Percentiles rank a stretch among this genome's conserved stretches.
These are phyloP conservation scores for Atlantisia rogersi DNA, from an alignment of 2,113 vertebrate genomes.

Conservation along the genomic window DNA sequence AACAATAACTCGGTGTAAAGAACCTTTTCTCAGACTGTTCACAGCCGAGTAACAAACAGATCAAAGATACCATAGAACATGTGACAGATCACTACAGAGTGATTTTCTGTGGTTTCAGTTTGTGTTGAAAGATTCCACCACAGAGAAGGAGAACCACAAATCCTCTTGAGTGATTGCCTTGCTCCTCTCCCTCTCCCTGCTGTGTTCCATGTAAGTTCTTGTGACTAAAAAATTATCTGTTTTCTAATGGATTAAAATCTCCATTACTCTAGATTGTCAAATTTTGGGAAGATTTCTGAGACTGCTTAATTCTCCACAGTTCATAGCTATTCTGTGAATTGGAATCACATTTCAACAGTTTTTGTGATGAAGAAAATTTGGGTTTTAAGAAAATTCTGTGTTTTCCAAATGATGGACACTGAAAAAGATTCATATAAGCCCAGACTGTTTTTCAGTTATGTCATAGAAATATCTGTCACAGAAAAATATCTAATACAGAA, in stretches of 20 bases:
- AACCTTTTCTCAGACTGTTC: neutral
- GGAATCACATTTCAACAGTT: conserved; percentile 4
- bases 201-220: neutral
- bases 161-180: neutral
- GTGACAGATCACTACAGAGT: neutral
- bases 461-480: conserved; percentile 51
- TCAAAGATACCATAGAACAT: neutral
- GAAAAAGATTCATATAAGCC: conserved; percentile 51
- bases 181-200: neutral
- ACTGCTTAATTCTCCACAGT: conserved; percentile 3
- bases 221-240: neutral
- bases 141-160: neutral
- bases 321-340: conserved; percentile 19
- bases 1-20: neutral
- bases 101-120: neutral
- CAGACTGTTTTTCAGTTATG: conserved; percentile 28
- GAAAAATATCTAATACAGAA: conserved; percentile 67
- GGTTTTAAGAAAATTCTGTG: conserved; percentile 54
- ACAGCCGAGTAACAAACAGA: neutral
- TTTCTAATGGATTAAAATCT: neutral
- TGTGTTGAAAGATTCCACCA: neutral
- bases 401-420: conserved; percentile 37
- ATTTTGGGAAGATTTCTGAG: neutral
- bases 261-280: neutral
- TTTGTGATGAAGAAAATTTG: neutral